These are phyloP conservation scores for Eufriesea mexicana DNA, from an alignment of 1,140 invertebrate genomes.

Conservation along the genomic window DNA sequence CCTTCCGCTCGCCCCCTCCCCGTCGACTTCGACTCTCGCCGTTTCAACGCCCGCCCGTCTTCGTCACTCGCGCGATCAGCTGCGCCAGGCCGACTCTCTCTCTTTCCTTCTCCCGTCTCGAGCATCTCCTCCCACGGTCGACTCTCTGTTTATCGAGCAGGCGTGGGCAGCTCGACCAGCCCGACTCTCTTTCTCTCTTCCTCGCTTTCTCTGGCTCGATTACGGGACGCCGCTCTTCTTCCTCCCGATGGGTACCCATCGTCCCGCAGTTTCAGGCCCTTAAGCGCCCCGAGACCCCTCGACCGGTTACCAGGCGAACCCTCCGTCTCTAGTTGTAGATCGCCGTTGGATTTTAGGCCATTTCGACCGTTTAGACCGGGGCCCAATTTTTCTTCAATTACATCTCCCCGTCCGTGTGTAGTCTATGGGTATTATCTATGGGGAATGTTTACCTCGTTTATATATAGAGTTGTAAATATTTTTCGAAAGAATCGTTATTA, in stretches of 20 bases:
- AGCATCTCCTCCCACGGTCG: constrained; percentile 60
- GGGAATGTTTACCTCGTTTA: no score
- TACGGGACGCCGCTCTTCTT: constrained; percentile 6
- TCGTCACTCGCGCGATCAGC: not conserved
- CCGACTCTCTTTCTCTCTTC: not conserved
- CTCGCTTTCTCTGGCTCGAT: not conserved
- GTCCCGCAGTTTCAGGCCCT: not conserved
- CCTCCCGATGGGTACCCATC: not conserved
- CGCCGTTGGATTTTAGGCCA: not conserved
- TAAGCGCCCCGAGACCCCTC: not conserved
- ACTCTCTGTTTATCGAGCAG: constrained; percentile 60
- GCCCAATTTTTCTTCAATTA: no score
- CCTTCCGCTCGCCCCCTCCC: not conserved
- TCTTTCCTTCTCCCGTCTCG: not conserved
- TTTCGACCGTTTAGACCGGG: no score
- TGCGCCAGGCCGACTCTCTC: constrained; percentile 6
- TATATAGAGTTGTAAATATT: no score
- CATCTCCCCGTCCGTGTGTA: no score
- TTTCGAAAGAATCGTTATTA: no score
- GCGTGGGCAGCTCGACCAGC: constrained; percentile 51
- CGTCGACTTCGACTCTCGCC: not conserved
- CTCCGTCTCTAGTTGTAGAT: not conserved
- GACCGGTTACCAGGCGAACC: not conserved
- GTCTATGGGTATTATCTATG: no score
- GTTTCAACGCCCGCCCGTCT: not conserved